Percentiles rank a stretch among this genome's conserved stretches.
Conservation (phyloP, 1,140 invertebrate species). For the Lepidurus couesii region DNA sequence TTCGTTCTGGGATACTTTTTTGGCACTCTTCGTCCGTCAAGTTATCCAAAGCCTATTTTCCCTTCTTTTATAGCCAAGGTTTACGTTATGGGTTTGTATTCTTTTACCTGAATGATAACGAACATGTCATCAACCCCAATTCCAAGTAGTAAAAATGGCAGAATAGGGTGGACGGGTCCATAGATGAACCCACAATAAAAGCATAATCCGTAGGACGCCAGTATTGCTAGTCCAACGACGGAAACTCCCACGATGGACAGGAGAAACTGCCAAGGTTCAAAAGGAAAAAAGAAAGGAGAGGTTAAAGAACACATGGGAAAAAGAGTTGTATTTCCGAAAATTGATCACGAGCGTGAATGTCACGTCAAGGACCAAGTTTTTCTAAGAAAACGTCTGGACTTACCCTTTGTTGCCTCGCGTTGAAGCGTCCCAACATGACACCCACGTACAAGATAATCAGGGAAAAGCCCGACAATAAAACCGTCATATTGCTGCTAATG, state of each 20-base stretch:
- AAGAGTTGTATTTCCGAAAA: not conserved
- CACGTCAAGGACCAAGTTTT: not conserved
- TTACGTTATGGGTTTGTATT: not conserved
- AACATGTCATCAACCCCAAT: constrained; percentile 53
- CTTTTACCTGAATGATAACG: constrained; percentile 48
- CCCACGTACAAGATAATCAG: constrained; percentile 53
- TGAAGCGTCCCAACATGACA: constrained; percentile 53
- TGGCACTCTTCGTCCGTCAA: constrained; percentile 42
- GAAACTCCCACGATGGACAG: constrained; percentile 51
- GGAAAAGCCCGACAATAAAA: constrained; percentile 50
- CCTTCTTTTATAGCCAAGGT: constrained; percentile 11
- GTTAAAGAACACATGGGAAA: not conserved
- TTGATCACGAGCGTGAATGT: not conserved
- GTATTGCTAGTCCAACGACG: constrained; percentile 50
- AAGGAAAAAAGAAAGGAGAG: not conserved
- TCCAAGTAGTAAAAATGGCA: constrained; percentile 54
- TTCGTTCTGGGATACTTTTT: constrained; percentile 42
- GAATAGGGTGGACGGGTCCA: constrained; percentile 53
- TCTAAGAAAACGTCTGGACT: constrained; percentile 31
- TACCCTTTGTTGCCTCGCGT: constrained; percentile 51
- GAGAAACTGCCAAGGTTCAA: constrained; percentile 40
- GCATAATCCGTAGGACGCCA: constrained; percentile 52
- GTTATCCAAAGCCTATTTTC: constrained; percentile 42
- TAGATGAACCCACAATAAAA: constrained; percentile 51
- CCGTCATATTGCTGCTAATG: constrained; percentile 49